Evolutionary conservation across 2,888 invertebrate species (phyloP), one percentile per base, ranked within the genome.

Genomic region (Bembecia ichneumoniformis): DNA sequence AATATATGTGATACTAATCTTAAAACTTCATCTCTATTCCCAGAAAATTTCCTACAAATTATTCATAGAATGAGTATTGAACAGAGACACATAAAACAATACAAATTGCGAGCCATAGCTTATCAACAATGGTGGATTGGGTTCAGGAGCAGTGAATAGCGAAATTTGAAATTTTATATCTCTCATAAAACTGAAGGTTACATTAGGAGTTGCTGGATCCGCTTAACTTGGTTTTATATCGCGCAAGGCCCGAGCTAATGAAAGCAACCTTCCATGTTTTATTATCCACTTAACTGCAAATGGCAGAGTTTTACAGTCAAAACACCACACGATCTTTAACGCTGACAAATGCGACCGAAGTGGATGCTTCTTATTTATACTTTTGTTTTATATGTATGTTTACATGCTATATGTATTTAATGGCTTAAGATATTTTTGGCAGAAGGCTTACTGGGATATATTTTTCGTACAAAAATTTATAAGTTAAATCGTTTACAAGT

Each of bases 131-230:
- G 56, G 58, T 57, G 55, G 49, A 56, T 52, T 35, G 49, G 53
- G 52, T 52, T 55, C 60, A 52, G 55, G 66, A 65, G 60, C 63
- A 64, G 62, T 66, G 72, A 77, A 72, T 69, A 68, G 74, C 65
- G 63, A 74, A 81, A 79, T 82, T 81, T 76, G 64, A 78, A 77
- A 77, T 82, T 82, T 84, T 82, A 82, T 79, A 71, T 62, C 70
- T 55, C 62, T 71, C 81, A 68, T 84, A 78, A 83, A 82, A 75
- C 63, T 61, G 64, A 66, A 74, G 76, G 76, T 76, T 77, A 72
- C 68, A 73, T 74, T 73, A 74, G 65, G 64, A 72, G 73, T 71
- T 66, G 62, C 60, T 50, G 47, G 47, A 48, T 47, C 49, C 50
- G 51, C 68, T 66, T 71, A 71, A 75, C 73, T 73, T 67, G 68